phyloP scores from a whole-genome alignment of 2,113 vertebrate species.

The Hydropotes inermis region DNA sequence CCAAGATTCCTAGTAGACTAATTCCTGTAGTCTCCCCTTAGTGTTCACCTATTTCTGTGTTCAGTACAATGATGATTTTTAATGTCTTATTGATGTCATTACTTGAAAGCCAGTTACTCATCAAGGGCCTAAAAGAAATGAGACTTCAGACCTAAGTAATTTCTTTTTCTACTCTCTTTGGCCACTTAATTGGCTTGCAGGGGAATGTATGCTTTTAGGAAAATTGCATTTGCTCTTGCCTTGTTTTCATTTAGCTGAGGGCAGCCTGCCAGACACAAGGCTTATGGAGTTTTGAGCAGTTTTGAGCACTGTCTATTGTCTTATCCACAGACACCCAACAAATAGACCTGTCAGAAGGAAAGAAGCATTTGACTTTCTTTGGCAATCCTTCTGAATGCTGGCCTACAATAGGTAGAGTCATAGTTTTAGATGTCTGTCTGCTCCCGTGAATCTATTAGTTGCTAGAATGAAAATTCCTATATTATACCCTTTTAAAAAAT shows the following conservation, averaged over 20 bases:
- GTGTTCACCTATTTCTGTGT: background rate
- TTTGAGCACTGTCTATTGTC: background rate
- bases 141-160: slow-evolving; percentile 6
- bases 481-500: background rate
- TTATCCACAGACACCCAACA: background rate
- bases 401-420: background rate
- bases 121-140: background rate
- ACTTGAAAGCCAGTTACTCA: background rate
- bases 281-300: background rate
- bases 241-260: background rate
- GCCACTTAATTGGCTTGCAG: background rate
- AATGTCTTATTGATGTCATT: background rate
- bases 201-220: background rate
- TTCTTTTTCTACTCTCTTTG: background rate
- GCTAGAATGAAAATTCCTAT: background rate
- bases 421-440: background rate
- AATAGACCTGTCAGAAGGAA: background rate
- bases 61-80: background rate
- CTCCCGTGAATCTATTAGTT: background rate
- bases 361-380: background rate
- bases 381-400: background rate
- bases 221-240: background rate
- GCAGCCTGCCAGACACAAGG: background rate
- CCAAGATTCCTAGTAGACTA: background rate
- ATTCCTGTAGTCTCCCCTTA: background rate